A percentile compares a stretch with the other conserved stretches of the same genome.
phyloP scores from a whole-genome alignment of 2,888 invertebrate genomes.

The Bombylius discolor region DNA sequence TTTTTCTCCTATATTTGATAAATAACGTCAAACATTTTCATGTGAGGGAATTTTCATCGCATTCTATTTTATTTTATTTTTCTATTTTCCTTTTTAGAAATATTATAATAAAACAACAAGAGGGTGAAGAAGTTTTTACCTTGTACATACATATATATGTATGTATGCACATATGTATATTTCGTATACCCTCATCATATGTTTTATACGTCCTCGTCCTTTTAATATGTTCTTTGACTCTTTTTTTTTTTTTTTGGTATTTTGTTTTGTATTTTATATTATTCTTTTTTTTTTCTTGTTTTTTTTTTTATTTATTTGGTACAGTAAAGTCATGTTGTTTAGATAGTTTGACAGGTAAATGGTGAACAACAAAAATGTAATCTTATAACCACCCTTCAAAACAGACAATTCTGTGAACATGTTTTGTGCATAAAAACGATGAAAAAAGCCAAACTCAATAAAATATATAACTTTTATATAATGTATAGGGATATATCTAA shows the following conservation, averaged over 20 bases:
- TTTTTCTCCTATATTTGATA: no score
- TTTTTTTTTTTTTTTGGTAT: background rate
- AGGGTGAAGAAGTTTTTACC: no score
- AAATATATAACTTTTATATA: no score
- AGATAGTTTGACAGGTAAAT: conserved; percentile 12
- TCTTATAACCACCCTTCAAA: conserved; percentile 1
- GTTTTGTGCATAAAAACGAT: conserved; percentile 10
- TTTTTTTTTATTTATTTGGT: background rate
- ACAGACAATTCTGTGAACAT: conserved; percentile 5
- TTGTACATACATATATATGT: no score
- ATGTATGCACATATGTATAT: no score
- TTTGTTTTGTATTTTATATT: no score
- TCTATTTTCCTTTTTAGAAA: no score
- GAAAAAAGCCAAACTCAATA: conserved; percentile 6
- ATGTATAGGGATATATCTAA: no score
- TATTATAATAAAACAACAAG: no score
- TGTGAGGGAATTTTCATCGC: background rate
- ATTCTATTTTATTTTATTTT: background rate
- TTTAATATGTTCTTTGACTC: background rate
- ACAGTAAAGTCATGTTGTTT: conserved; percentile 5
- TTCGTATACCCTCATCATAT: no score
- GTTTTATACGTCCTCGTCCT: no score
- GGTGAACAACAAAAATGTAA: conserved; percentile 5
- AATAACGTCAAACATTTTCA: background rate
- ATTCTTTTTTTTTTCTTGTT: no score